Evolutionary conservation across 2,113 vertebrate species (phyloP), one percentile per base, ranked within the genome.

Genomic region (Cyanocitta stelleri): DNA sequence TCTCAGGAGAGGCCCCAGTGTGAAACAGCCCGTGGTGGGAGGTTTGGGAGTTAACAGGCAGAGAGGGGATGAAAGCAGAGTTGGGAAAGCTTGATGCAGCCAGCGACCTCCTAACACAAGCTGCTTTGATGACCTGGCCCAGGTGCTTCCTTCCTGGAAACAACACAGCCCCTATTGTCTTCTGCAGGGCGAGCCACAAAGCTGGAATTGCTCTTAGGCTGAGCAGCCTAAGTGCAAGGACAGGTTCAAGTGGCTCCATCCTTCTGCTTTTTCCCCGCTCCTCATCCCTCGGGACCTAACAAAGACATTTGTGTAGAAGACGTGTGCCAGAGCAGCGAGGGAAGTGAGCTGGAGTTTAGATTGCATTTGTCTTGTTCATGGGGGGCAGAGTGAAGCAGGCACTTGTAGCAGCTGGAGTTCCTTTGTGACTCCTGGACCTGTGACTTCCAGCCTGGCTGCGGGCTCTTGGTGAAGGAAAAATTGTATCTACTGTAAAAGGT

Each of bases 101-200:
- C 96, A 39, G 87, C 1, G 23, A 95, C 85, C 89, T 91, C 94
- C 68, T 87, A 54, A 90, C 96, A 95, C 64, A 41, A 81, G 73
- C 74, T 68, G 90, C 91, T 97, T 96, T 95, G 85, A 96, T 96
- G 90, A 92, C 89, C 64, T 90, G 89, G 91, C 59, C 95, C 76
- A 89, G 86, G 96, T 95, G 93, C 86, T 95, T 96, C 85, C 90
- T 96, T 95, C 92, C 81, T 88, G 91, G 51, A 94, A 95, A 94
- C 94, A 97, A 91, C 91, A 66, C 94, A 80, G 84, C 39, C 74
- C 44, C 96, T 96, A 95, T 97, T 97, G 89, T 87, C 74, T 61
- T 95, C 80, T 66, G 66, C 30, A 3, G 54, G 94, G 33, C 4
- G 46, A 82, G 87, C 95, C 89, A 67, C 87, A 72, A 44, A 92